Conservation (phyloP, 2,797 vertebrate genomes). For the Scolopax bukidnonensis region DNA sequence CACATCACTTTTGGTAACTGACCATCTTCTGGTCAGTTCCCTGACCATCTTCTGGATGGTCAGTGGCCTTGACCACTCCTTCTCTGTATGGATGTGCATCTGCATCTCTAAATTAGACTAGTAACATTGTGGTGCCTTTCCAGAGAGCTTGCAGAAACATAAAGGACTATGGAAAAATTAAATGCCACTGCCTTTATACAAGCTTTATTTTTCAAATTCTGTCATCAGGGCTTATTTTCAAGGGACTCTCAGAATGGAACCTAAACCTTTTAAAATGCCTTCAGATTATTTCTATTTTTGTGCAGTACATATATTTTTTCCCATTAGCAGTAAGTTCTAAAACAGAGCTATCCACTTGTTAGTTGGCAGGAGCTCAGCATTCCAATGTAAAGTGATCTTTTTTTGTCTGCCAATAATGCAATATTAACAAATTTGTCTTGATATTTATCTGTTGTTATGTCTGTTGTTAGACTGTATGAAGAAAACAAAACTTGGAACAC, state of each 20-base stretch:
- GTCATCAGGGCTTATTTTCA: neutral
- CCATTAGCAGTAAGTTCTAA: slow-evolving; percentile 21
- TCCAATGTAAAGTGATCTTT: slow-evolving; percentile 53
- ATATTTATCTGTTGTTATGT: slow-evolving; percentile 65
- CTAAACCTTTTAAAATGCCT: neutral
- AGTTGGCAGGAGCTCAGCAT: slow-evolving; percentile 31
- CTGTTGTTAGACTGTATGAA: slow-evolving; percentile 30
- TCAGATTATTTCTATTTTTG: neutral
- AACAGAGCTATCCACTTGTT: slow-evolving; percentile 26
- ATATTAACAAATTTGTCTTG: slow-evolving; percentile 60
- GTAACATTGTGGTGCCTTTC: neutral
- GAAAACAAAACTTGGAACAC: slow-evolving; percentile 40
- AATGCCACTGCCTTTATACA: neutral
- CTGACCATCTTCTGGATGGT: neutral
- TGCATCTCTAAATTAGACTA: neutral
- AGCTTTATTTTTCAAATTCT: neutral
- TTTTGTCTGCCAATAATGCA: slow-evolving; percentile 45
- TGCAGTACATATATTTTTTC: neutral
- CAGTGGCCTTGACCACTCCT: neutral
- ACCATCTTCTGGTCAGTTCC: neutral
- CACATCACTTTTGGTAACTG: neutral
- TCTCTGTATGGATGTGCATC: neutral
- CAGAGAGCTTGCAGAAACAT: neutral
- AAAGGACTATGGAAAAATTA: neutral
- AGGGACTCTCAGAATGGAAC: neutral